Evolutionary conservation across 2,888 invertebrate genomes (phyloP), one percentile per base, ranked within the genome.

Genomic region (Horisme vitalbata): DNA sequence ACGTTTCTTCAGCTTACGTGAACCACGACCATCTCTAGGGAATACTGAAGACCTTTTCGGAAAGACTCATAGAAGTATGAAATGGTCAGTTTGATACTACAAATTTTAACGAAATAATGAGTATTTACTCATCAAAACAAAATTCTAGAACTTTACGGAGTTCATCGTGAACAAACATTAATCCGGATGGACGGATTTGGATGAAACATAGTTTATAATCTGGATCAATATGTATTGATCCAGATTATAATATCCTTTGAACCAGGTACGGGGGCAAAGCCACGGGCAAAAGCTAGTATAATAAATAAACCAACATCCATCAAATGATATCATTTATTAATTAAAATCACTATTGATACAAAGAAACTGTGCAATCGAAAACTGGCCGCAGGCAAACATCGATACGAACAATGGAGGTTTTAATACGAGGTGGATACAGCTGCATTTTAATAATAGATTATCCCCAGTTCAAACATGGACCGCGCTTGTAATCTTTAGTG

Each of bases 391-490:
- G 37, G 52, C 52, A 59, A 54, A 63, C 41, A 61, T 41, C 34
- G 37, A 57, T 58, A 61, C 60, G 57, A 55, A 65, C 56, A 59
- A 56, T 57, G 56, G 21, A 53, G 49, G 53, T 52, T 55, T 65
- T 63, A 64, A 63, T 61, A 59, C 54, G 52, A 45, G 60, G 63
- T 61, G 62, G 53, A 65, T 79, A 71, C 75, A 75, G 69, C 68
- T 79, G 73, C 71, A 75, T 75, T 76, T 79, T 77, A 79, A 79
- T 82, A 79, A 82, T 79, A 75, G 69, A 81, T 83, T 78, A 80
- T 77, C 75, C 75, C 57, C 59, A 58, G 62, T 52, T 52, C 74
- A 81, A 77, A 78, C 78, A 75, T 39, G 55, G 61, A 45, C 61
- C 47, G 57, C 52, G 63, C 66, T 61, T 77, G 76, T 80, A 79